Conservation (phyloP, 2,888 invertebrate species). For the Idaea biselata region DNA sequence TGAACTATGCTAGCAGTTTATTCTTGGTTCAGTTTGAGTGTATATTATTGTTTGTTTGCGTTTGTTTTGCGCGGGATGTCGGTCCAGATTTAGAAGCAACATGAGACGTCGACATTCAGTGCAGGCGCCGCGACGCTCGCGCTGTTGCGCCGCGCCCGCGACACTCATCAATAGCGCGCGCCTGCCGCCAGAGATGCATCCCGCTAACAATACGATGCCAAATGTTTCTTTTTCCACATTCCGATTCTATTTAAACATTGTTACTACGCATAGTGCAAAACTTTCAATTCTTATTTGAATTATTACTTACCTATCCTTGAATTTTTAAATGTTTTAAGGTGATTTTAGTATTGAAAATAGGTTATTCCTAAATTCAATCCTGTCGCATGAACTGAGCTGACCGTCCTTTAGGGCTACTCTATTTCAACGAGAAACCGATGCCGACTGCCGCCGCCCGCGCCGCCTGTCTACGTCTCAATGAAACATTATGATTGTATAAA, state of each 20-base stretch:
- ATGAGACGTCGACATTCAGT: slow-evolving; percentile 46
- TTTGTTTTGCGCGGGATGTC: slow-evolving; percentile 65
- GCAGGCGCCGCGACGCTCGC: slow-evolving; percentile 2
- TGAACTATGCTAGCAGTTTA: slow-evolving; percentile 36
- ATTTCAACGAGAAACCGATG: background rate
- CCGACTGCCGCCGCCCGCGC: background rate
- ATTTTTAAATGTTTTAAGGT: too few relatives aligned
- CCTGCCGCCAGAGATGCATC: slow-evolving; percentile 52
- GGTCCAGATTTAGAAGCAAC: slow-evolving; percentile 72
- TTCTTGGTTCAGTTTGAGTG: slow-evolving; percentile 34
- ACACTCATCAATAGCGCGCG: slow-evolving; percentile 31
- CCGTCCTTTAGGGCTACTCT: too few relatives aligned
- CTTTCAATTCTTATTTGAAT: background rate
- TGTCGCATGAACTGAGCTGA: too few relatives aligned
- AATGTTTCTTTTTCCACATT: slow-evolving; percentile 34
- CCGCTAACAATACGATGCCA: slow-evolving; percentile 54
- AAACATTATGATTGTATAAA: slow-evolving; percentile 49
- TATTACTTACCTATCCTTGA: too few relatives aligned
- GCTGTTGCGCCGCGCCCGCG: slow-evolving; percentile 32
- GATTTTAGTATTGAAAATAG: too few relatives aligned
- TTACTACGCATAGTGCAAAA: slow-evolving; percentile 27
- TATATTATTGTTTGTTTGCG: slow-evolving; percentile 57
- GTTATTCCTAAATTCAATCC: too few relatives aligned
- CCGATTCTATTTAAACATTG: slow-evolving; percentile 30
- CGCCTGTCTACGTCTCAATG: slow-evolving; percentile 42